Conservation (phyloP, 2,888 invertebrate species). For the Temnothorax ravouxi region DNA sequence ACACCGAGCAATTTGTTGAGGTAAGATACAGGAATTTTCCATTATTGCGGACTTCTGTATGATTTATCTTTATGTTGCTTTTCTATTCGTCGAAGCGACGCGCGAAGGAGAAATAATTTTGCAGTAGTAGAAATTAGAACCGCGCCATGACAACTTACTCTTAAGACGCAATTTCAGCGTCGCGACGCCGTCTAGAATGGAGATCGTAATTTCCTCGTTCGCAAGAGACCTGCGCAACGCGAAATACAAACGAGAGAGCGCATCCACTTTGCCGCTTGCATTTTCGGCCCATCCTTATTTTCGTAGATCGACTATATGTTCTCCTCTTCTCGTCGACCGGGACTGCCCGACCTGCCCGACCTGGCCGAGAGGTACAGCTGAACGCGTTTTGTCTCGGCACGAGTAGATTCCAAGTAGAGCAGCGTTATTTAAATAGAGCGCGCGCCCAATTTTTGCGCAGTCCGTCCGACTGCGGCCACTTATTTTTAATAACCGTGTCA, state of each 20-base stretch:
- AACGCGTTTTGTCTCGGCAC: not conserved
- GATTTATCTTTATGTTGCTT: not conserved
- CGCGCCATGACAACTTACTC: not conserved
- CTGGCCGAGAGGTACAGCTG: not conserved
- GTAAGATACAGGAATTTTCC: not conserved
- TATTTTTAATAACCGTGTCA: conserved; percentile 73
- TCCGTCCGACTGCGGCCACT: conserved; percentile 55
- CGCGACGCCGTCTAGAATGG: not conserved
- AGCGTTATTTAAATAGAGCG: conserved; percentile 67
- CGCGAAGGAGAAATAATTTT: not conserved
- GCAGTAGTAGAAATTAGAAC: not conserved
- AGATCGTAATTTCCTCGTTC: conserved; percentile 33
- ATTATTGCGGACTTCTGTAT: not conserved
- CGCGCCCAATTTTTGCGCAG: conserved; percentile 64
- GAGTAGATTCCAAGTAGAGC: not conserved
- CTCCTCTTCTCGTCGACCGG: not conserved
- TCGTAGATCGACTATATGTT: conserved; percentile 19
- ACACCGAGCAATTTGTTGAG: not conserved
- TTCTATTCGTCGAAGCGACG: not conserved
- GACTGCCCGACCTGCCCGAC: too few species aligned
- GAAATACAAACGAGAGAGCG: conserved; percentile 39
- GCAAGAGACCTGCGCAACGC: conserved; percentile 2
- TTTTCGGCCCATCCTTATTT: conserved; percentile 10
- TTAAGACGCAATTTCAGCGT: conserved; percentile 22
- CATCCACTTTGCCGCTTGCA: not conserved